Percentiles rank a stretch among this genome's conserved stretches.
These are phyloP conservation scores for Saguinus midas DNA, from an alignment of 2,113 vertebrate species.

Conservation along the genomic window DNA sequence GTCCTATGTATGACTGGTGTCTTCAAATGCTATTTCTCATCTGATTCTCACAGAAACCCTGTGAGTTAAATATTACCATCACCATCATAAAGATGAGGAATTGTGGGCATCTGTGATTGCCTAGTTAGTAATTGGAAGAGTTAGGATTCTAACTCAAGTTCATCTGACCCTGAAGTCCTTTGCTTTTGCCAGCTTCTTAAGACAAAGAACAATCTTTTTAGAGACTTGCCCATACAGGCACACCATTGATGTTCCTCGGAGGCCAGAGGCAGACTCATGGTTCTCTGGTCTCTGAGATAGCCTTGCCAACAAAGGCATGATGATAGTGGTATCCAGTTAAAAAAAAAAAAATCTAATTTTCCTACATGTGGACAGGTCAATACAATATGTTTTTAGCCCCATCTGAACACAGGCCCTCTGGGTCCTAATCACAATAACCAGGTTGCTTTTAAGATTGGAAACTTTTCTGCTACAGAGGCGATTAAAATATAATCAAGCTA, in stretches of 20 bases:
- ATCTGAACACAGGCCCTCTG: conserved; percentile 44
- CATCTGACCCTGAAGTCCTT: neutral
- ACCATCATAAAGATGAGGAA: conserved; percentile 33
- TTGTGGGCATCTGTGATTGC: neutral
- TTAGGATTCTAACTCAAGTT: neutral
- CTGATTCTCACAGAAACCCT: neutral
- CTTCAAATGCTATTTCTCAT: neutral
- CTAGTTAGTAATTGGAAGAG: neutral
- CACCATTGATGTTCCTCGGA: neutral
- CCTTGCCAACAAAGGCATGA: neutral
- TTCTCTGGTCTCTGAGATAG: neutral
- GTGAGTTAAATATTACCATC: neutral
- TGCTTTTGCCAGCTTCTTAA: neutral
- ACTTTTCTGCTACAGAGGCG: conserved; percentile 53
- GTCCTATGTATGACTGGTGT: neutral
- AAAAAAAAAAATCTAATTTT: conserved; percentile 48
- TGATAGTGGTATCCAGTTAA: neutral
- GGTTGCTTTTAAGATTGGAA: conserved; percentile 65
- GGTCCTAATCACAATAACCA: conserved; percentile 49
- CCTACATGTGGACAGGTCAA: neutral
- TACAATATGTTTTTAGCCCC: conserved; percentile 26
- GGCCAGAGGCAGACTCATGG: neutral
- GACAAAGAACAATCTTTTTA: neutral
- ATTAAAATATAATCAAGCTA: conserved; percentile 74
- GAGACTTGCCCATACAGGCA: neutral